phyloP scores from a whole-genome alignment of 2,797 vertebrate species.

The Poecilia wingei region DNA sequence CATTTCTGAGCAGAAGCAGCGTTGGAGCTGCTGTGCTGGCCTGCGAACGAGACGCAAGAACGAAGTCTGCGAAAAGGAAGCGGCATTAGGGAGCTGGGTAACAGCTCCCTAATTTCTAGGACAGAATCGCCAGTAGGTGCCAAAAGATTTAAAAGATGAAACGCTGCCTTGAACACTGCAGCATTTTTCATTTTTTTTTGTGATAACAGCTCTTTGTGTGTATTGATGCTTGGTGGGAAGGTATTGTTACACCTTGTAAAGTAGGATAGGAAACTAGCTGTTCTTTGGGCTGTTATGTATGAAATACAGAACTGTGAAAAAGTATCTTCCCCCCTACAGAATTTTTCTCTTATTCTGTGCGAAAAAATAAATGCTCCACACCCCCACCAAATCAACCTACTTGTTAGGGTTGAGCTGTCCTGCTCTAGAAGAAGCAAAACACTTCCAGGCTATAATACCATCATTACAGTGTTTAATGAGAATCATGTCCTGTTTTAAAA shows the following conservation, averaged over 20 bases:
- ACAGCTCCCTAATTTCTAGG: no score
- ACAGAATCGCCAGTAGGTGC: conserved; percentile 10
- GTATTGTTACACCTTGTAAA: conserved; percentile 32
- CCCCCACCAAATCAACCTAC: neutral
- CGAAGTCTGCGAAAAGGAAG: conserved; percentile 24
- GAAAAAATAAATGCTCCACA: neutral
- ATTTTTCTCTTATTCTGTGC: neutral
- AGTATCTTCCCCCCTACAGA: neutral
- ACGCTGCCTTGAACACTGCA: conserved; percentile 22
- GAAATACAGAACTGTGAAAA: neutral
- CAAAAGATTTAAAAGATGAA: conserved; percentile 21
- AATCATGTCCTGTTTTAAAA: neutral
- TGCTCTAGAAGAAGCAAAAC: neutral
- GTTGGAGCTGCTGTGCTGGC: conserved; percentile 15
- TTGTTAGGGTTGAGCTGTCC: neutral
- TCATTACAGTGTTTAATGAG: neutral
- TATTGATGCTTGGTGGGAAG: conserved; percentile 20
- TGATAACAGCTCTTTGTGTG: conserved; percentile 21
- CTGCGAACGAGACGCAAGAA: conserved; percentile 10
- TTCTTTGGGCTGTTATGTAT: conserved; percentile 5
- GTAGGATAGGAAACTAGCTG: conserved; percentile 30
- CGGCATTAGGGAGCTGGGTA: neutral
- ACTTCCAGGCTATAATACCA: neutral
- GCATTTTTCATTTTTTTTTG: conserved; percentile 20
- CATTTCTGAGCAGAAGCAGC: conserved; percentile 16